Evolutionary conservation across 2,797 vertebrate genomes (phyloP).

Genomic region (Pristis pectinata): DNA sequence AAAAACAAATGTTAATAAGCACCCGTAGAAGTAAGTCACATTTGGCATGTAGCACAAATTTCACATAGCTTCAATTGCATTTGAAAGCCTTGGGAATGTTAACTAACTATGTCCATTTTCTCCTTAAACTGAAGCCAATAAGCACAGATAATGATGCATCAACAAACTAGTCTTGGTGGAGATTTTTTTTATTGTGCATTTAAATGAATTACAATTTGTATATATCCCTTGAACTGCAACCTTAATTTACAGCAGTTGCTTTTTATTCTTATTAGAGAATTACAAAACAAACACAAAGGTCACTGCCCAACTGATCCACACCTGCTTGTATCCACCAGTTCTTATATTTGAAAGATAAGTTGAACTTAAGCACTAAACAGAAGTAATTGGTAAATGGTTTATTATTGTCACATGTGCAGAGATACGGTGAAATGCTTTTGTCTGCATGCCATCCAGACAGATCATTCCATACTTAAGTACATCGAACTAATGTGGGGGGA

Average conservation of each 20-base stretch:
- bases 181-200: not conserved
- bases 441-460: too few relatives aligned
- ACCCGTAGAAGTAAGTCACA: not conserved
- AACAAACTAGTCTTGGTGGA: not conserved
- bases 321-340: not conserved
- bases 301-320: not conserved
- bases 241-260: not conserved
- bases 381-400: not conserved
- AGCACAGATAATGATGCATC: not conserved
- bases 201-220: too few relatives aligned
- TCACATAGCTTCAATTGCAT: not conserved
- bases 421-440: too few relatives aligned
- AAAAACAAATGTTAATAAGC: not conserved
- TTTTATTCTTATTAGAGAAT: not conserved
- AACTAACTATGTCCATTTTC: not conserved
- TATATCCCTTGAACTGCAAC: not conserved
- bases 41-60: not conserved
- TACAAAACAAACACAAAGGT: not conserved
- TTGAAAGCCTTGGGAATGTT: not conserved
- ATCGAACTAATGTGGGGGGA: too few relatives aligned
- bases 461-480: too few relatives aligned
- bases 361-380: not conserved
- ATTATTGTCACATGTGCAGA: too few relatives aligned
- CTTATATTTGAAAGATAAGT: not conserved
- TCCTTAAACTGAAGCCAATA: not conserved